phyloP scores from a whole-genome alignment of 2,113 vertebrate genomes.

The Archocentrus centrarchus region DNA sequence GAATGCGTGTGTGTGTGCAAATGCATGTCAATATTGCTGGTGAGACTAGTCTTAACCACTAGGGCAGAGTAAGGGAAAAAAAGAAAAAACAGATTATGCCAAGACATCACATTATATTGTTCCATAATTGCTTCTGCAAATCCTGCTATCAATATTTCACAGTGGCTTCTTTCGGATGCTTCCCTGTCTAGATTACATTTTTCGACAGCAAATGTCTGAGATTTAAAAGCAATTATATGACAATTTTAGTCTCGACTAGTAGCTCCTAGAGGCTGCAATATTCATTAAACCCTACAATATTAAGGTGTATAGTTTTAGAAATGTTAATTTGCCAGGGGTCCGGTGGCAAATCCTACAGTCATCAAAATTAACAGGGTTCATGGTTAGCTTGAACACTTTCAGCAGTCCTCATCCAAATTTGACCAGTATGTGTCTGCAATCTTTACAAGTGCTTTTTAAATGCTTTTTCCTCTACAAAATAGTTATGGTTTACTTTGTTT shows the following conservation, averaged over 20 bases:
- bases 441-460: not conserved
- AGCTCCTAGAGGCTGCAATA: not conserved
- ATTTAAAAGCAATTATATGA: slow-evolving; percentile 27
- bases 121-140: slow-evolving; percentile 34
- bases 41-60: slow-evolving; percentile 17
- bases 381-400: not conserved
- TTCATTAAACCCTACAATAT: slow-evolving; percentile 7
- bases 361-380: not conserved
- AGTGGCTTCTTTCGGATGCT: slow-evolving; percentile 9
- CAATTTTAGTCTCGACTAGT: not conserved
- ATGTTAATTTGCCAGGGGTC: not conserved
- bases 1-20: slow-evolving; percentile 11
- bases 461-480: not conserved
- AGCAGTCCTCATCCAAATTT: not conserved
- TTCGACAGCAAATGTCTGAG: slow-evolving; percentile 14
- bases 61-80: not conserved
- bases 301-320: not conserved
- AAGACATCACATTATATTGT: slow-evolving; percentile 37
- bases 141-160: slow-evolving; percentile 35
- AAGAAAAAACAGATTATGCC: slow-evolving; percentile 19
- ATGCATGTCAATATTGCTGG: slow-evolving; percentile 11
- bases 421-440: too few relatives aligned
- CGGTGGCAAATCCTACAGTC: not conserved
- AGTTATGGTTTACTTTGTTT: not conserved
- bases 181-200: slow-evolving; percentile 19